Evolutionary conservation across 2,888 invertebrate genomes (phyloP).

Genomic region (Timandra comae): DNA sequence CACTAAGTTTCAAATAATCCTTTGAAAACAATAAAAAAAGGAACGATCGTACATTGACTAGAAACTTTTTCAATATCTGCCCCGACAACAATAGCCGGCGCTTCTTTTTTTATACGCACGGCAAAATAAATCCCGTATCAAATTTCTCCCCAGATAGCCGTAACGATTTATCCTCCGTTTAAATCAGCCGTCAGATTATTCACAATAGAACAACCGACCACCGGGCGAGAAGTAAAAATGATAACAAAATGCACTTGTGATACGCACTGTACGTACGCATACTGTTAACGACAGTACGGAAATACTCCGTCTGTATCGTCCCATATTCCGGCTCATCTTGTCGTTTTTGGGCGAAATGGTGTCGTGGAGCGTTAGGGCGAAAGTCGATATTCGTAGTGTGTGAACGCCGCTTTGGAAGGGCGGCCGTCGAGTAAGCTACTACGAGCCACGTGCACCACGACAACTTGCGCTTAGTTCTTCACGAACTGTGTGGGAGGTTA

Average conservation of each 20-base stretch:
- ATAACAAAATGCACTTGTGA: conserved; percentile 58
- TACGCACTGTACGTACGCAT: conserved; percentile 49
- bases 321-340: conserved; percentile 67
- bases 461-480: conserved; percentile 75
- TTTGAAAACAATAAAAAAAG: conserved; percentile 54
- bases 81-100: conserved; percentile 50
- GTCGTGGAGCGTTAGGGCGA: conserved; percentile 51
- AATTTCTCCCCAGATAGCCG: conserved; percentile 42
- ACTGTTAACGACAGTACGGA: conserved; percentile 59
- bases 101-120: conserved; percentile 41
- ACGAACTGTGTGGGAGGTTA: conserved; percentile 75
- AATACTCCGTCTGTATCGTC: conserved; percentile 68
- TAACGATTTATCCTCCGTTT: conserved; percentile 38
- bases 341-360: conserved; percentile 52
- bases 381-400: conserved; percentile 64
- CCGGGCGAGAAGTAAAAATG: conserved; percentile 24
- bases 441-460: conserved; percentile 70
- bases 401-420: conserved; percentile 62
- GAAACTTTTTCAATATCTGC: conserved; percentile 65
- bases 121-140: conserved; percentile 48
- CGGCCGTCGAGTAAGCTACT: conserved; percentile 72
- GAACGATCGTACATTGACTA: conserved; percentile 39
- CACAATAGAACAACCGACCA: conserved; percentile 28
- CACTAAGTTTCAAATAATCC: conserved; percentile 52
- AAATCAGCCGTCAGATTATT: conserved; percentile 31